Base-by-base conservation (phyloP, 92 coral and sea anemone genomes). In the Porites rus region DNA sequence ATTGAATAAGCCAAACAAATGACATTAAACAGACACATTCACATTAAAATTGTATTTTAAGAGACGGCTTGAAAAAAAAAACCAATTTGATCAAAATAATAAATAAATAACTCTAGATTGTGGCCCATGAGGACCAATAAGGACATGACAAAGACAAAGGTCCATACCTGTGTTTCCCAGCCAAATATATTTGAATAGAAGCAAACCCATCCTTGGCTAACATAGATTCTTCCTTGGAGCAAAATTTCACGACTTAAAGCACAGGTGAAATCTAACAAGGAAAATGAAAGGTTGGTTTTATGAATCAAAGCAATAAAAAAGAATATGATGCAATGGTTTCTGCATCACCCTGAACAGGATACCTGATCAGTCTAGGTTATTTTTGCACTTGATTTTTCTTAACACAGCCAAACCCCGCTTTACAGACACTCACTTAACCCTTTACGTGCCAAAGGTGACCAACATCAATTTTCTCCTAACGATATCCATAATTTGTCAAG, bases 151-250 rank as follows among this genome's bases (percentile, higher is more conserved):
- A 11, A 56, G 61, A 10, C 11, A 18, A 22, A 16, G 12, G 9
- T 25, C 9, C 89, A 65, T 92, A 96, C 98, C 93, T 93, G 94
- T 13, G 99, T 97, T 89, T 97, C 99, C 93, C 95, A 97, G n/a
- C 99, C 99, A 95, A 97, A 97, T 61, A 97, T 97, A 66, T 97
- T 97, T n/a, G 99, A 97, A 73, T 97, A 97, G 65, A 97, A 97
- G 80, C 99, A 97, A 59, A 97, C 78, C 99, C 99, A 97, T 72
- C 94, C 94, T 87, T 97, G 99, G 52, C 96, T 86, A 69, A 95
- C 81, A 28, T 93, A 97, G 70, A 97, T 91, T 71, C 99, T 83
- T 20, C 99, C 99, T 93, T 97, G 99, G 13, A 97, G 93, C 63
- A 97, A 86, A 59, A 97, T 97, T 80, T 97, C 99, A 22, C 99